phyloP scores from a whole-genome alignment of 2,797 vertebrate species.

The Nothura maculosa region DNA sequence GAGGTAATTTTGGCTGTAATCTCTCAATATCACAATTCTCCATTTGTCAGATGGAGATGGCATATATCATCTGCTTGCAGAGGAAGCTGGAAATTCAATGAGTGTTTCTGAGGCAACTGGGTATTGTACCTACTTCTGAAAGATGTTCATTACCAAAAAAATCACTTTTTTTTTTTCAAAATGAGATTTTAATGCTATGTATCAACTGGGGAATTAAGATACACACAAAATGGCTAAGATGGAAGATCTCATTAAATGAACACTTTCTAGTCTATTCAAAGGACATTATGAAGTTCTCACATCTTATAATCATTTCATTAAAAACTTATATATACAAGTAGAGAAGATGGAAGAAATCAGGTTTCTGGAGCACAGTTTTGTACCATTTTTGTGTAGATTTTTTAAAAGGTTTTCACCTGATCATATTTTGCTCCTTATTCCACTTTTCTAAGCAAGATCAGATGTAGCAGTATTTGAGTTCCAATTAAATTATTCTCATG shows the following conservation, averaged over 20 bases:
- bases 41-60: background rate
- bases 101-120: background rate
- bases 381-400: background rate
- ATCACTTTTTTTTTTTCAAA: background rate
- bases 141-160: rapidly evolving
- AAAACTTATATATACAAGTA: background rate
- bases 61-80: background rate
- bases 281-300: background rate
- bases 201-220: background rate
- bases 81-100: background rate
- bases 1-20: background rate
- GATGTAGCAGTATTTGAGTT: background rate
- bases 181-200: background rate
- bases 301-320: background rate
- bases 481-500: background rate
- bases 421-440: background rate
- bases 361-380: background rate
- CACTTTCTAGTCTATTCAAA: background rate
- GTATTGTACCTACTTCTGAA: background rate
- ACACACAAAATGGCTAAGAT: background rate
- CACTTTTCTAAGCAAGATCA: background rate
- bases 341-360: background rate
- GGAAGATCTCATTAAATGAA: background rate
- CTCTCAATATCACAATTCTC: background rate
- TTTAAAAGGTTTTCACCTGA: background rate